These are phyloP conservation scores for Siniperca undulata DNA, from an alignment of 2,797 vertebrate species.

Conservation along the genomic window DNA sequence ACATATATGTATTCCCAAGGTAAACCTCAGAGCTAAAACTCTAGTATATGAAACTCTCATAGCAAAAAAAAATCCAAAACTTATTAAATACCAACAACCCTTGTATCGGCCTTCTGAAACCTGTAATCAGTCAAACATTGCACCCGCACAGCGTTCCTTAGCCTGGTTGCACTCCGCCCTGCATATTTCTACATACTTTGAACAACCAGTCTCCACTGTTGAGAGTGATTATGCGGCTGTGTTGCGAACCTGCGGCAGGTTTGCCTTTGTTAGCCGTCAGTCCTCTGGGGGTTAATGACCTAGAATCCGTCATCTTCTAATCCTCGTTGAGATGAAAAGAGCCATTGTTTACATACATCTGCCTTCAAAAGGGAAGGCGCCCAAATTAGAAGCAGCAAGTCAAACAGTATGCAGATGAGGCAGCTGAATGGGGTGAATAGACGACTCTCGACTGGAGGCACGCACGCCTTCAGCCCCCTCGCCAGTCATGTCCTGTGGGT, in stretches of 20 bases:
- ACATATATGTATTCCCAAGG: neutral
- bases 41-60: too few species aligned
- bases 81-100: neutral
- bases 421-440: slow-evolving; percentile 66
- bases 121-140: neutral
- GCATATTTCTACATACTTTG: neutral
- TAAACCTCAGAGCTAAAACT: neutral
- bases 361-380: slow-evolving; percentile 68
- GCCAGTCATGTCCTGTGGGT: slow-evolving; percentile 43
- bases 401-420: slow-evolving; percentile 76
- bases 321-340: slow-evolving; percentile 68
- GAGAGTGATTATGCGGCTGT: slow-evolving; percentile 19
- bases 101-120: neutral
- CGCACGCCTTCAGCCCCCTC: slow-evolving; percentile 45
- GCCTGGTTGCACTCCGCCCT: neutral
- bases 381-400: slow-evolving; percentile 73
- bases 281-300: slow-evolving; percentile 70
- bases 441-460: slow-evolving; percentile 50
- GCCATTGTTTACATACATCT: slow-evolving; percentile 73
- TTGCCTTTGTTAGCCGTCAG: slow-evolving; percentile 54
- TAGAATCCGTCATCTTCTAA: slow-evolving; percentile 67
- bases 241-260: slow-evolving; percentile 36
- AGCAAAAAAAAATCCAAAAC: neutral
- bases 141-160: neutral
- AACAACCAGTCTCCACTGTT: slow-evolving; percentile 4